phyloP scores from a whole-genome alignment of 2,888 invertebrate species.

The Poecilus cupreus region DNA sequence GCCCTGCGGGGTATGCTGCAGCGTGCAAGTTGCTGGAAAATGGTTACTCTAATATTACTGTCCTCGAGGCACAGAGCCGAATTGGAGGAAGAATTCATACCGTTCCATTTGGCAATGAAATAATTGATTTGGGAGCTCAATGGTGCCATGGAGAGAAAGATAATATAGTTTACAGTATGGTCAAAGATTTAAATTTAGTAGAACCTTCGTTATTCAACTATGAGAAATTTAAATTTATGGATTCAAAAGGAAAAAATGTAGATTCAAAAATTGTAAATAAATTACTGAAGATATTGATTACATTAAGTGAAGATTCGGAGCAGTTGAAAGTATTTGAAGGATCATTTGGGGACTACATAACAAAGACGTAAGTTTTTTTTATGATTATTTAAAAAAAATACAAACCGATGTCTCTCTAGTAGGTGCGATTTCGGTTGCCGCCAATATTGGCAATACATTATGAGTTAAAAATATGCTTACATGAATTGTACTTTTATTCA shows the following conservation, averaged over 20 bases:
- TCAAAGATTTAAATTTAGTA: constrained; percentile 67
- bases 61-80: constrained; percentile 71
- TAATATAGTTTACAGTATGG: constrained; percentile 69
- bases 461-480: too few relatives aligned
- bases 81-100: constrained; percentile 70
- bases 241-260: constrained; percentile 37
- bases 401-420: too few relatives aligned
- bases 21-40: constrained; percentile 73
- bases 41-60: constrained; percentile 72
- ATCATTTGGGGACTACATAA: constrained; percentile 42
- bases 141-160: constrained; percentile 71
- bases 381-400: too few relatives aligned
- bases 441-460: too few relatives aligned
- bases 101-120: constrained; percentile 63
- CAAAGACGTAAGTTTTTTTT: constrained; percentile 36
- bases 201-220: constrained; percentile 69
- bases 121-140: constrained; percentile 69
- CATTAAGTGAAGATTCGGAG: constrained; percentile 22
- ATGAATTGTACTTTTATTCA: too few relatives aligned
- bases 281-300: constrained; percentile 1
- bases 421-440: too few relatives aligned
- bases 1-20: constrained; percentile 77
- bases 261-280: constrained; percentile 1
- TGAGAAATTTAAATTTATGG: constrained; percentile 6
- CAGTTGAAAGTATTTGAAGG: constrained; percentile 9